These are phyloP conservation scores for Pangasius krempfi DNA, from an alignment of 2,797 vertebrate genomes.

Conservation along the genomic window DNA sequence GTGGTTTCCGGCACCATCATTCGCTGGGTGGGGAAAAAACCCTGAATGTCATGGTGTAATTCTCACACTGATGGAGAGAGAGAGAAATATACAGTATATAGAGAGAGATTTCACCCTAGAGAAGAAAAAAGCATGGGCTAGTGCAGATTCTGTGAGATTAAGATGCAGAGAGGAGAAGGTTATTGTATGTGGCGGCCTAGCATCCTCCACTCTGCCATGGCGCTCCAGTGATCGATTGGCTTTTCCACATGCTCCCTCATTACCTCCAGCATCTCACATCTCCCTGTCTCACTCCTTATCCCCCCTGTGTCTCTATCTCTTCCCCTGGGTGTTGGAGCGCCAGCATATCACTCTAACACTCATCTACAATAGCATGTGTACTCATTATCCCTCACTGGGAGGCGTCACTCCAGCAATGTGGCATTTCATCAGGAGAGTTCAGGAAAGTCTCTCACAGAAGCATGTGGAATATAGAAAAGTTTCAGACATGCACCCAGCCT, in stretches of 20 bases:
- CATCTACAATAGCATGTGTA: slow-evolving; percentile 53
- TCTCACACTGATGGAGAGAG: slow-evolving; percentile 1
- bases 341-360: slow-evolving; percentile 42
- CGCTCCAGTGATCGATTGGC: slow-evolving; percentile 51
- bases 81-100: not conserved
- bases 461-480: slow-evolving; percentile 18
- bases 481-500: not conserved
- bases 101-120: slow-evolving; percentile 13
- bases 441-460: slow-evolving; percentile 21
- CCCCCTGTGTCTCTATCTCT: slow-evolving; percentile 16
- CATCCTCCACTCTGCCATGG: slow-evolving; percentile 46
- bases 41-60: not conserved
- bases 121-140: slow-evolving; percentile 39
- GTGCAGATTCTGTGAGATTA: slow-evolving; percentile 53
- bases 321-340: slow-evolving; percentile 20
- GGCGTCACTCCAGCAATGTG: slow-evolving; percentile 37
- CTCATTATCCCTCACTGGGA: slow-evolving; percentile 55
- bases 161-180: slow-evolving; percentile 54
- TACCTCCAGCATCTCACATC: slow-evolving; percentile 43
- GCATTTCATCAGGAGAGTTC: slow-evolving; percentile 36
- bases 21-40: not conserved
- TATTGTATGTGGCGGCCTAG: slow-evolving; percentile 44
- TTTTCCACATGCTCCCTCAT: slow-evolving; percentile 49
- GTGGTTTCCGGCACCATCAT: not conserved
- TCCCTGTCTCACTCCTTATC: slow-evolving; percentile 27